Evolutionary conservation across 2,113 vertebrate species (phyloP).

Genomic region (Colossoma macropomum): DNA sequence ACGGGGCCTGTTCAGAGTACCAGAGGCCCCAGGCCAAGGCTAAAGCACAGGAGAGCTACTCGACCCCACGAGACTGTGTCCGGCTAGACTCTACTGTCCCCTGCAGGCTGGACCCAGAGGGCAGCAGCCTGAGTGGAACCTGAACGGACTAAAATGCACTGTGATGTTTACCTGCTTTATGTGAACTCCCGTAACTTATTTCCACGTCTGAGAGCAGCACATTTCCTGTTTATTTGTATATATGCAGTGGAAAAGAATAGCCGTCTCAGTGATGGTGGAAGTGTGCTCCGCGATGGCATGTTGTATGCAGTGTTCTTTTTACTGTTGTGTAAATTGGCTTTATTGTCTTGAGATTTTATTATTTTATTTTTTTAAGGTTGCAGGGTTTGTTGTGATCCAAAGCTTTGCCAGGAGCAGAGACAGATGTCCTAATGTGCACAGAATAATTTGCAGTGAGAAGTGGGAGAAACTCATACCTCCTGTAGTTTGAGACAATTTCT

Average conservation of each 20-base stretch:
- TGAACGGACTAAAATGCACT: slow-evolving; percentile 1
- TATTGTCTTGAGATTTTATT: slow-evolving; percentile 11
- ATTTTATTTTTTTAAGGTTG: slow-evolving; percentile 6
- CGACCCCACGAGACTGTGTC: slow-evolving; percentile 78
- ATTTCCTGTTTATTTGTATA: slow-evolving; percentile 1
- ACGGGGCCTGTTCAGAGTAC: slow-evolving; percentile 62
- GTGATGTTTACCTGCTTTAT: slow-evolving; percentile 15
- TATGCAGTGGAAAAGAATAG: neutral
- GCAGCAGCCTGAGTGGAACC: slow-evolving; percentile 39
- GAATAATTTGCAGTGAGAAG: neutral
- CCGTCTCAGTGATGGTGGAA: neutral
- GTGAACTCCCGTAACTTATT: slow-evolving; percentile 50
- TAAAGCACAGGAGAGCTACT: slow-evolving; percentile 69
- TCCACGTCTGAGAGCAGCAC: neutral
- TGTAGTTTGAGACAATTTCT: neutral
- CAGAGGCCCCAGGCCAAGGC: slow-evolving; percentile 70
- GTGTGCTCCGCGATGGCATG: neutral
- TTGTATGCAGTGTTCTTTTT: slow-evolving; percentile 2
- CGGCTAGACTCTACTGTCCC: slow-evolving; percentile 66
- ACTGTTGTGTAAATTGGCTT: slow-evolving; percentile 22
- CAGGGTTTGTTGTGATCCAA: slow-evolving; percentile 12
- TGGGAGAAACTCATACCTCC: no score
- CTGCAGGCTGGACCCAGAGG: slow-evolving; percentile 67
- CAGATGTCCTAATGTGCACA: slow-evolving; percentile 10
- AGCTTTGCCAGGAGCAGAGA: slow-evolving; percentile 10